Evolutionary conservation across 2,113 vertebrate species (phyloP).

Genomic region (Dromiciops gliroides): DNA sequence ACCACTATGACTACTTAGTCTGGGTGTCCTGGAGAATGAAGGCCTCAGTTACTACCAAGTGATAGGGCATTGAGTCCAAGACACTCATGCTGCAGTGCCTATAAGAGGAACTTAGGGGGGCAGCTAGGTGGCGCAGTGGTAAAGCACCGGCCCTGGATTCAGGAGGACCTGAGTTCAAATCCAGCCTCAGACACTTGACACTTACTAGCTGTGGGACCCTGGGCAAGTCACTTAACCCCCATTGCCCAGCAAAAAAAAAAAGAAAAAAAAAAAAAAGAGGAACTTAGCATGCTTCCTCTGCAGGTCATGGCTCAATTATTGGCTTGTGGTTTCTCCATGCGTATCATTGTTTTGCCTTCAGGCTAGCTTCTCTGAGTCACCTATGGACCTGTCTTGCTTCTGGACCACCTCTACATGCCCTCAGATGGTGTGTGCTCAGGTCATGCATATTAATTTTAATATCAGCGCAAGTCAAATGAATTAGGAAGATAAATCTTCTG

Average conservation of each 20-base stretch:
- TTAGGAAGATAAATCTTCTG: background rate
- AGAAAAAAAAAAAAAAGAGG: too few species aligned
- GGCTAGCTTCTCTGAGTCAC: background rate
- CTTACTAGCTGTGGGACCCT: too few species aligned
- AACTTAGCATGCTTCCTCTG: background rate
- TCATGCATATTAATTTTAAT: background rate
- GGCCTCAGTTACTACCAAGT: background rate
- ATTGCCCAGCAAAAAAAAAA: too few species aligned
- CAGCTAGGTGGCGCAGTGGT: too few species aligned
- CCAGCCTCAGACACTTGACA: too few species aligned
- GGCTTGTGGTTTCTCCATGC: background rate
- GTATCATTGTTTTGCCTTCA: background rate
- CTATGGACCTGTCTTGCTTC: background rate
- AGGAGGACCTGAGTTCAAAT: too few species aligned
- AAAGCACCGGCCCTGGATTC: too few species aligned
- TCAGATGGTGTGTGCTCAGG: background rate
- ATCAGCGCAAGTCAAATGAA: background rate
- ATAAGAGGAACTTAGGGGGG: background rate
- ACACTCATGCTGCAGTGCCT: background rate
- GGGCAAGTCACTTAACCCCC: too few species aligned
- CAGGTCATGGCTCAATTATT: background rate
- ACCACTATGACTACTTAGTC: background rate
- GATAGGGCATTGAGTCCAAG: background rate
- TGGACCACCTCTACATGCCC: background rate
- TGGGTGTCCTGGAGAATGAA: background rate